phyloP scores from a whole-genome alignment of 2,888 invertebrate species.

The Orthosia gothica region DNA sequence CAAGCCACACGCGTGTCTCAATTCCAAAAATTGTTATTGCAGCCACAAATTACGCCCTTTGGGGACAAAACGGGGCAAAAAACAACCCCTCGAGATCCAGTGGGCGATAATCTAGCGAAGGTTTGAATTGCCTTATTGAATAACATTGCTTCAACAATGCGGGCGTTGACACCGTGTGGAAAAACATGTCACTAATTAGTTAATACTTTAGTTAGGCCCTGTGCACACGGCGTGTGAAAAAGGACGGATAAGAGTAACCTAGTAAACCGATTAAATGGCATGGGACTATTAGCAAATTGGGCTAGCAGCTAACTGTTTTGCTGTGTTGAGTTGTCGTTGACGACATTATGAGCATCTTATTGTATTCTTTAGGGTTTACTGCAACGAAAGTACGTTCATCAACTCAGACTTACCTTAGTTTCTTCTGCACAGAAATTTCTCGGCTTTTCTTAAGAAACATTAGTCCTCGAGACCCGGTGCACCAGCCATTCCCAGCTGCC shows the following conservation, averaged over 20 bases:
- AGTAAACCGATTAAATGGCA: neutral
- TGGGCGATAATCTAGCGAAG: slow-evolving; percentile 71
- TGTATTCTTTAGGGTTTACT: neutral
- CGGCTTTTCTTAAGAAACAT: neutral
- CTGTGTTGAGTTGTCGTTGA: neutral
- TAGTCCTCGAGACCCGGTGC: neutral
- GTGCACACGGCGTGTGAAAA: neutral
- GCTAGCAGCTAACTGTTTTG: neutral
- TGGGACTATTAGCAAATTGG: neutral
- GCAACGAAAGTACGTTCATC: neutral
- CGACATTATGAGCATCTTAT: neutral
- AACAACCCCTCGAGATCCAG: slow-evolving; percentile 74
- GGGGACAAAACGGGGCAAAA: slow-evolving; percentile 60
- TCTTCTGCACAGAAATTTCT: too few species aligned
- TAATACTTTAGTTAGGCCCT: neutral
- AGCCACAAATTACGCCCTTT: slow-evolving; percentile 68
- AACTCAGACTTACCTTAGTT: too few species aligned
- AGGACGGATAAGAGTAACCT: neutral
- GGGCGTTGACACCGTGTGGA: slow-evolving; percentile 62
- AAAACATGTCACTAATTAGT: slow-evolving; percentile 20
- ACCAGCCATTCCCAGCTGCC: neutral
- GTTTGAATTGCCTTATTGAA: slow-evolving; percentile 67
- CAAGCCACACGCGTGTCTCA: slow-evolving; percentile 51
- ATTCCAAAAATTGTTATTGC: slow-evolving; percentile 66
- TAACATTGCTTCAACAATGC: slow-evolving; percentile 60